Evolutionary conservation across 2,113 vertebrate species (phyloP), one percentile per base, ranked within the genome.

Genomic region (Muscicapa adusta): DNA sequence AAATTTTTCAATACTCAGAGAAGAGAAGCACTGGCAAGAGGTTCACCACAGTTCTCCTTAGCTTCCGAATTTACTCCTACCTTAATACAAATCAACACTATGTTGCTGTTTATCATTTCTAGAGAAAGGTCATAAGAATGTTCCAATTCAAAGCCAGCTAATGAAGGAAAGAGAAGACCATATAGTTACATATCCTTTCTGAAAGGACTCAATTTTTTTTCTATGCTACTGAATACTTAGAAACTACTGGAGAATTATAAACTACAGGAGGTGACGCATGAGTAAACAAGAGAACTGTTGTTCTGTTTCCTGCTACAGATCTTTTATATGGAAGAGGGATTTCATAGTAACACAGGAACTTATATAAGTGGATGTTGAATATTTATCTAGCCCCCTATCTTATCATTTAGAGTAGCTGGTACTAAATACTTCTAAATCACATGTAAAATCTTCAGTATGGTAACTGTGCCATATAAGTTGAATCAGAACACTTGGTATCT

Each of bases 191-290:
- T 45, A 36, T 43, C 43, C 16, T 67, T 74, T 62, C 72, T 94
- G 43, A 45, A 84, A 7, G n/a, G 8, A 47, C 8, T 86, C 8
- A 5, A 0, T 10, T 57, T 50, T 74, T 45, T 68, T 53, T 42
- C 26, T 77, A 12, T 66, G 31, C 28, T 68, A 51, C 65, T 71
- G 29, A 56, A 51, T 74, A 31, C 28, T 50, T 89, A 48, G 36
- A 80, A 91, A 74, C 14, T 17, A 25, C 43, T 67, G 40, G 40
- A 77, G 48, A 54, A 40, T 91, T 85, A 62, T 81, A 71, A 89
- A 78, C 29, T 17, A 36, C 1, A 1, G 5, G 1, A 22, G 5
- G 10, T 72, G 13, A 10, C 11, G 14, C 8, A 26, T 66, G 38
- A 87, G 31, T 71, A 70, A 88, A 83, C 19, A 83, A 80, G 20